Base-by-base conservation (phyloP, 2,797 vertebrate species). In the Lophius americanus region DNA sequence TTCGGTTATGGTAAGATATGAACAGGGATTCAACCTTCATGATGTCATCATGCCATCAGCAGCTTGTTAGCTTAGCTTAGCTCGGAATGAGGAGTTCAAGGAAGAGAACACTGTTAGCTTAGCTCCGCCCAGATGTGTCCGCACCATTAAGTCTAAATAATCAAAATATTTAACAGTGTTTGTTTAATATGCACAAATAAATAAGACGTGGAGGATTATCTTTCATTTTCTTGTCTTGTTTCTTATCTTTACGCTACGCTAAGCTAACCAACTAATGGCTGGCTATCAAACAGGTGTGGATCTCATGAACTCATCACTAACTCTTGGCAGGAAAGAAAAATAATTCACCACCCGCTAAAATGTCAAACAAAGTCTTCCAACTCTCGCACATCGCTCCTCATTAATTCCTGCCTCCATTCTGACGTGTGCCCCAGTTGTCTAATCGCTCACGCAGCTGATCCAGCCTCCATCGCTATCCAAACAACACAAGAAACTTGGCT, bases 371-470 rank as follows among this genome's bases (percentile, higher is more conserved):
- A 64, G 46, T 70, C 55, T 62, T 70, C 6, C 38, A 51, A 10
- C 7, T 5, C 35, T 54, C 7, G 14, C 10, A 73, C 36, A 42
- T 57, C 23, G 41, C 12, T 44, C 44, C 59, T 69, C 55, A 64
- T 75, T 73, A 48, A 62, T 60, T 52, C 42, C 54, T 60, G n/a
- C 58, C 32, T 23, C 53, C 49, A 41, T 60, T 51, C 46, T 86
- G 81, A 88, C 68, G 68, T 86, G 80, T 83, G 78, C 48, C 73
- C 70, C 62, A 82, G 75, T 82, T 73, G 73, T 79, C 64, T 72
- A 71, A 41, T 73, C 50, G 37, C 46, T 82, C 72, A 75, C 70
- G 55, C 69, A 70, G 52, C 49, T 65, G 54, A 60, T 35, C 50
- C 50, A 46, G 62, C 60, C 48, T 75, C 74, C 68, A 79, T 63